A percentile compares a stretch with the other conserved stretches of the same genome.
These are phyloP conservation scores for Rutilus rutilus DNA, from an alignment of 2,113 vertebrate species.

Conservation along the genomic window DNA sequence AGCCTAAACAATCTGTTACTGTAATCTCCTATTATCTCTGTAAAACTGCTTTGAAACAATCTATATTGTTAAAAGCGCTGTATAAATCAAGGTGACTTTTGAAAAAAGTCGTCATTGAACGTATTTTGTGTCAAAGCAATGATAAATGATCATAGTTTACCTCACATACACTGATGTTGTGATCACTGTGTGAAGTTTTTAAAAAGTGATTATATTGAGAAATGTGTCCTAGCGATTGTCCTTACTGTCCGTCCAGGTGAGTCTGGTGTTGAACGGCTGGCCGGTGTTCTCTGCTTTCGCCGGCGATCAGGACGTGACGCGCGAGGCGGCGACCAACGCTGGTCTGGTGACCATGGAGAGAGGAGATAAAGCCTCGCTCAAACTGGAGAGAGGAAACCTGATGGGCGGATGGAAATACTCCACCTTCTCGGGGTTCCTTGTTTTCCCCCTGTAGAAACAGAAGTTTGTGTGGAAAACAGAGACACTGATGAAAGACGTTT, in stretches of 20 bases:
- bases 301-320: conserved; percentile 86
- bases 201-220: no score
- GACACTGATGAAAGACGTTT: background rate
- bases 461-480: background rate
- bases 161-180: no score
- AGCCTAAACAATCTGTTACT: no score
- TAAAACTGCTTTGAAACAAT: no score
- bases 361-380: conserved; percentile 86
- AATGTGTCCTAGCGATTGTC: background rate
- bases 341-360: conserved; percentile 84
- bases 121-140: no score
- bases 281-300: conserved; percentile 87
- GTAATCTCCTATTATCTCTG: no score
- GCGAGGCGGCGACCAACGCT: conserved; percentile 86
- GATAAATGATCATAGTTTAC: no score
- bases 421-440: conserved; percentile 87
- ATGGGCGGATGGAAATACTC: conserved; percentile 90
- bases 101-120: no score
- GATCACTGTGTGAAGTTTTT: no score
- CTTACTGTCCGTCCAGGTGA: conserved; percentile 72
- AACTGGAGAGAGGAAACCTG: conserved; percentile 84
- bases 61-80: no score
- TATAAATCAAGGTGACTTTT: no score
- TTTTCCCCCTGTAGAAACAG: conserved; percentile 78
- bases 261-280: conserved; percentile 83